These are phyloP conservation scores for Buphagus erythrorhynchus DNA, from an alignment of 2,797 vertebrate species.

Conservation along the genomic window DNA sequence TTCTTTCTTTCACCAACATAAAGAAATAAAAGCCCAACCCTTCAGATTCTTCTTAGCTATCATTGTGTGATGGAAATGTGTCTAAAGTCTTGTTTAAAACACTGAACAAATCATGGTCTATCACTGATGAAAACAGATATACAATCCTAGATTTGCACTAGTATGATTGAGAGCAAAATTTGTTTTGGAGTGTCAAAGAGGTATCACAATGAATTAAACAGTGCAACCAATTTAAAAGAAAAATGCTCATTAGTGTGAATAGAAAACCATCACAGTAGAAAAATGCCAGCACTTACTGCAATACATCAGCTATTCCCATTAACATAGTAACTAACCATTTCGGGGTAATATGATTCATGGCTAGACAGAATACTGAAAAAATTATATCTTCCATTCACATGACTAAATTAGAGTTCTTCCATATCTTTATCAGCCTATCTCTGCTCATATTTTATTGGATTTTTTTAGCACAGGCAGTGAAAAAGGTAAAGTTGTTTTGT, in stretches of 20 bases:
- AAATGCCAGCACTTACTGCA: slow-evolving; percentile 36
- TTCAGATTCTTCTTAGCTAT: background rate
- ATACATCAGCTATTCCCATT: slow-evolving; percentile 45
- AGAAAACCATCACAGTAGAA: slow-evolving; percentile 26
- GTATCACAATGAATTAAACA: slow-evolving; percentile 38
- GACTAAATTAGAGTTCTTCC: background rate
- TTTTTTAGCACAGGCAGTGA: background rate
- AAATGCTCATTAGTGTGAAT: slow-evolving; percentile 39
- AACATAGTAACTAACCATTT: slow-evolving; percentile 27
- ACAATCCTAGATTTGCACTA: background rate
- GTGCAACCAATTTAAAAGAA: slow-evolving; percentile 33
- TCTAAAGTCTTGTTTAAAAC: slow-evolving; percentile 20
- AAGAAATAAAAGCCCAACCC: background rate
- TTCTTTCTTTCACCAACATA: background rate
- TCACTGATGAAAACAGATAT: background rate
- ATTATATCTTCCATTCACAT: background rate
- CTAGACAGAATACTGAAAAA: background rate
- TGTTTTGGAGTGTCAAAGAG: background rate
- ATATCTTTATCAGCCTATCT: background rate
- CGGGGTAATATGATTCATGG: background rate
- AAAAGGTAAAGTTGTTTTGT: background rate
- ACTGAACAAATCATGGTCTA: slow-evolving; percentile 4
- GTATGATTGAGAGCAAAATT: background rate
- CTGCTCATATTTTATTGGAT: background rate
- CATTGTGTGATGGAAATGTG: background rate